A percentile compares a stretch with the other conserved stretches of the same genome.
phyloP scores from a whole-genome alignment of 2,797 vertebrate species.

The Tenualosa thibaudeaui region DNA sequence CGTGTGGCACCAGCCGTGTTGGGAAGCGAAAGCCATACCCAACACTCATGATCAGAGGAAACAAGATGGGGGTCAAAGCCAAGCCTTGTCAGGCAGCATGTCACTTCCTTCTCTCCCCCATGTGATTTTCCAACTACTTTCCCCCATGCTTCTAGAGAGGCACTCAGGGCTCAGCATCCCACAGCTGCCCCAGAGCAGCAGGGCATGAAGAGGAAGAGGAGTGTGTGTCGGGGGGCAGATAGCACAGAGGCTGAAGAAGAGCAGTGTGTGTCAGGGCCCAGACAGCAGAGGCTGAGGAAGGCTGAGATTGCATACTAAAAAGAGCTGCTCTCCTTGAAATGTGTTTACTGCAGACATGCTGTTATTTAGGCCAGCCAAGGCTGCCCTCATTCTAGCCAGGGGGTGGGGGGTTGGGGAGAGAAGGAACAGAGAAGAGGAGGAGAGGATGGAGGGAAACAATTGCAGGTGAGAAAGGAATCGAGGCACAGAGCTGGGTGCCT shows the following conservation, averaged over 20 bases:
- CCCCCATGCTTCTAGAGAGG: neutral
- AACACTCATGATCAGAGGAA: neutral
- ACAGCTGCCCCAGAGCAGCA: neutral
- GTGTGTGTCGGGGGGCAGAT: neutral
- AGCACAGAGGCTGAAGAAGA: neutral
- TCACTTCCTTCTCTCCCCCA: neutral
- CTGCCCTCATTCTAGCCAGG: neutral
- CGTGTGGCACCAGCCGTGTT: too few species aligned
- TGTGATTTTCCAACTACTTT: neutral
- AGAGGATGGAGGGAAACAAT: constrained; percentile 27
- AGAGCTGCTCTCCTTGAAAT: neutral
- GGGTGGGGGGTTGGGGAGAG: neutral
- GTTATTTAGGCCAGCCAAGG: neutral
- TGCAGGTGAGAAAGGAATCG: neutral
- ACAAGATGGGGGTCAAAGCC: neutral
- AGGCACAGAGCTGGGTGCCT: neutral
- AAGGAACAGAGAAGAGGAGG: neutral
- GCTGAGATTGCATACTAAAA: neutral
- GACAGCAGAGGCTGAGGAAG: neutral
- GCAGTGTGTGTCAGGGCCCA: neutral
- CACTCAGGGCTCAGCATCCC: neutral
- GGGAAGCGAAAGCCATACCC: neutral
- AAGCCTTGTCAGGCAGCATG: neutral
- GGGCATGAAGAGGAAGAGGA: neutral
- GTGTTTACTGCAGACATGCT: neutral